Percentiles rank a stretch among this genome's conserved stretches.
Evolutionary conservation across 2,113 vertebrate genomes (phyloP).

Genomic region (Aegypius monachus): DNA sequence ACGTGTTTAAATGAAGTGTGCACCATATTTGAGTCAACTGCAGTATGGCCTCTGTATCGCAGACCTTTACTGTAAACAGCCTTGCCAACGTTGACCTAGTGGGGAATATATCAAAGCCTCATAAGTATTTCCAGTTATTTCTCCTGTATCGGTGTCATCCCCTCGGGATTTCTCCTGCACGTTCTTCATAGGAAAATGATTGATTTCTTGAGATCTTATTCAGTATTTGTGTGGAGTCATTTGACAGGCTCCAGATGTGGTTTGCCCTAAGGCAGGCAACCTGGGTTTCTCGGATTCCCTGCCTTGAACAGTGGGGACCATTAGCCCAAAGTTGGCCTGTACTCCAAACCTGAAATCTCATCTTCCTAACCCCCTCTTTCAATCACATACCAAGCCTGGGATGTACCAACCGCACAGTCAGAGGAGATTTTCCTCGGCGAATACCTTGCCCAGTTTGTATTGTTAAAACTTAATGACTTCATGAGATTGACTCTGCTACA

Average conservation of each 20-base stretch:
- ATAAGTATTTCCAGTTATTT: neutral
- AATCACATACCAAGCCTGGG: neutral
- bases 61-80: neutral
- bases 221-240: neutral
- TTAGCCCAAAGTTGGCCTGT: neutral
- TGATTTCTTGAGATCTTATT: neutral
- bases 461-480: constrained; percentile 56
- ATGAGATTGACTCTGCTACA: constrained; percentile 32
- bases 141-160: neutral
- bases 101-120: neutral
- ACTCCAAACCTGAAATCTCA: neutral
- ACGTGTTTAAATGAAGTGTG: fast-evolving
- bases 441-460: neutral
- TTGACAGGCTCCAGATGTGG: neutral
- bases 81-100: neutral
- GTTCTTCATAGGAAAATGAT: neutral
- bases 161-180: neutral
- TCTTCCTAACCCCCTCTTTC: neutral
- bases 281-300: neutral
- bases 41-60: fast-evolving
- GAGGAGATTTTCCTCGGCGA: neutral
- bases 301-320: neutral
- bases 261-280: neutral
- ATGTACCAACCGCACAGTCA: fast-evolving
- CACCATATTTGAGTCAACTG: neutral